Base-by-base conservation (phyloP, 1,140 invertebrate species). In the Cydia splendana region DNA sequence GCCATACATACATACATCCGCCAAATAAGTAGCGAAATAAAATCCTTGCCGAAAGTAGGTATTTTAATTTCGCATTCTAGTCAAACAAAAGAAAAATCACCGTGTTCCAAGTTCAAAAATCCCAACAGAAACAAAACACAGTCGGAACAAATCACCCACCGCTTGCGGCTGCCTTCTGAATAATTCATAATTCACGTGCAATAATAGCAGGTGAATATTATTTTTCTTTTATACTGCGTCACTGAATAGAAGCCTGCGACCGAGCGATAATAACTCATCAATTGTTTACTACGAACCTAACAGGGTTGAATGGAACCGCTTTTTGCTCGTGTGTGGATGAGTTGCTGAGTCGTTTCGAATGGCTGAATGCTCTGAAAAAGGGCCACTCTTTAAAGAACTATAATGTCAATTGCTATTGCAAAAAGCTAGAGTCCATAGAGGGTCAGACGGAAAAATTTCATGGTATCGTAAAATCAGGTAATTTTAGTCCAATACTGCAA, bases 221-320 rank as follows among this genome's bases (percentile, higher is more conserved):
- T 75, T 75, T 74, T 75, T 75, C 48, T 75, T 75, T 75, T 75
- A 53, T 57, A 34, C 53, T 24, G 53, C 48, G 38, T 45, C 38
- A 45, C 2, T 75, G 75, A 75, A 75, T 75, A 75, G 75, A 75
- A 53, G 75, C 51, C 62, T 75, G 75, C 34, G 15, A 62, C 53
- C 24, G 75, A 75, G 28, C n/a, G 75, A 75, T 75, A 75, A 75
- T 75, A 75, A 75, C 75, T 75, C 75, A 75, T 75, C 75, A 62
- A 75, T 75, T 75, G 75, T 75, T 75, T 65, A 65, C 75, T 42
- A 65, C 13, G 24, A 24, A 71, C 34, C 67, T 71, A 71, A 71
- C 67, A 71, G 67, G 34, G 67, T 69, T 69, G 67, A 62, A 62
- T 62, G 57, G 57, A n/a, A 51, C 48, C 48, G 51, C 51, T 62